These are phyloP conservation scores for Helleia helle DNA, from an alignment of 2,888 invertebrate species.

Conservation along the genomic window DNA sequence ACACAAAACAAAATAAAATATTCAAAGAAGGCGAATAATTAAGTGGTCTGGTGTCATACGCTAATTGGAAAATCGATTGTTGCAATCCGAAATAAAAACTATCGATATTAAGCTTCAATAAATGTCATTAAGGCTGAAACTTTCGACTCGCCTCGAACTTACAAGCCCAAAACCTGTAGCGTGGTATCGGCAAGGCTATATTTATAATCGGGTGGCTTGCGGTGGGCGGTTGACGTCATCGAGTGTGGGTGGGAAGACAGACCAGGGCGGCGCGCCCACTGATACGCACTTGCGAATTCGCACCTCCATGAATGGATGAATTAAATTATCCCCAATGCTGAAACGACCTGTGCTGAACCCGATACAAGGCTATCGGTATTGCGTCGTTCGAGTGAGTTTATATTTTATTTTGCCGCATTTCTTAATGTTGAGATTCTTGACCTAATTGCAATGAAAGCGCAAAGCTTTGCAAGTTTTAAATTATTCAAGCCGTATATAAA, in stretches of 20 bases:
- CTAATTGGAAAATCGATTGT: conserved; percentile 1
- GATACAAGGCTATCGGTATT: conserved; percentile 21
- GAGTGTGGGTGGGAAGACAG: conserved; percentile 29
- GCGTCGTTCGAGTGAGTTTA: background rate
- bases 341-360: conserved; percentile 44
- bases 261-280: conserved; percentile 38
- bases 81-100: background rate
- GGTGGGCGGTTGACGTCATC: conserved; percentile 66
- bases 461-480: conserved; percentile 1
- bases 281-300: conserved; percentile 69
- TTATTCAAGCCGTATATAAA: background rate
- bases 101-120: background rate
- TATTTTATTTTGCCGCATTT: conserved; percentile 7
- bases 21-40: too few species aligned
- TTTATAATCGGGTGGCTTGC: conserved; percentile 61
- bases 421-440: conserved; percentile 10
- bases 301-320: conserved; percentile 68
- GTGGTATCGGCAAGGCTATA: conserved; percentile 60
- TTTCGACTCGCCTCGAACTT: conserved; percentile 4
- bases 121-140: conserved; percentile 7
- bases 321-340: conserved; percentile 53
- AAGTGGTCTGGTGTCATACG: too few species aligned
- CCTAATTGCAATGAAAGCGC: conserved; percentile 10
- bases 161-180: conserved; percentile 60
- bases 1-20: too few species aligned